Base-by-base conservation (phyloP, 1,140 invertebrate genomes). In the Bathynomus jamesi region DNA sequence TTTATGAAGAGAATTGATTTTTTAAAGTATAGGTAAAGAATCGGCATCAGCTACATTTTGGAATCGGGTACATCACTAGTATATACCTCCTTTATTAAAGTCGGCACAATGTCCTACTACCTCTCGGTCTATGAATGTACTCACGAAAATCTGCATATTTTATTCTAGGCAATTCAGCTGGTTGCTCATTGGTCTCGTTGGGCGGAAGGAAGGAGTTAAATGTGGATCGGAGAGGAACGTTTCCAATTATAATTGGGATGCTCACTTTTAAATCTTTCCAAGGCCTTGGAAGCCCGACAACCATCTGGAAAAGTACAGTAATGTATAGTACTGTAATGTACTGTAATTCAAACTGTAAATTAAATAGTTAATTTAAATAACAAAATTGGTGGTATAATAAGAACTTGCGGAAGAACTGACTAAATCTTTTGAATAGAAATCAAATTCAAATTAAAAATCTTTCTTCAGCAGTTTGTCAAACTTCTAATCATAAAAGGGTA, bases 171-270 rank as follows among this genome's bases (percentile, higher is more conserved):
- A 72, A 62, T 3, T 40, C 61, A 13, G 4, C 8, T n/a, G n/a
- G n/a, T 4, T 69, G 53, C 21, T 60, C 31, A 11, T 63, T 30
- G 25, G 62, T 70, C 65, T 68, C 61, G 27, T 67, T 67, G 3
- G 76, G 73, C n/a, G 76, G 74, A 25, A 74, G 27, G 62, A 79
- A 68, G 5, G 32, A 65, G 0, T 53, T 7, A 74, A 79, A 79
- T 30, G 67, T 62, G 32, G 65, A 72, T 17, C 77, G 62, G 0
- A 81, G 69, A 10, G 80, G 80, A 1, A 81, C 71, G 3, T 78
- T 78, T 0, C 80, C 80, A 7, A 81, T 72, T 8, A 73, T 75
- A 7, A 81, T 60, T 0, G 80, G 80, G n/a, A 81, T 70, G n/a
- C 71, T 72, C 13, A 81, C 73, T 4, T 65, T 65, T 30, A 81